A percentile compares a stretch with the other conserved stretches of the same genome.
Conservation (phyloP, 1,140 invertebrate species). For the Eurosta solidaginis region DNA sequence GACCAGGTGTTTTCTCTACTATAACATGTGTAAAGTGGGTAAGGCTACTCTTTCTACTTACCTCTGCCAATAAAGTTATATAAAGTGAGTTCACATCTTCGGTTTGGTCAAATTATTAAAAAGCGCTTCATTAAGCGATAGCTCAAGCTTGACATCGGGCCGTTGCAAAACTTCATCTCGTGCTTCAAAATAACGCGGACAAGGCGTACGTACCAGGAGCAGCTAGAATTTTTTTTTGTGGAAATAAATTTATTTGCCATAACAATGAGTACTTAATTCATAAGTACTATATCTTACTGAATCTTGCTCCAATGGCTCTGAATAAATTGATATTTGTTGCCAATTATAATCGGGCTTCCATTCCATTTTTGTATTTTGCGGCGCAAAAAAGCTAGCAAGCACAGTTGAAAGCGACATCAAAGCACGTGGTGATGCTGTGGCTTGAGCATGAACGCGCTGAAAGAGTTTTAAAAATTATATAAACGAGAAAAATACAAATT, state of each 20-base stretch:
- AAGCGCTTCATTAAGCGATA: slow-evolving; percentile 62
- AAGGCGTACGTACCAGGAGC: slow-evolving; percentile 64
- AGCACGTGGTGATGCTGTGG: slow-evolving; percentile 74
- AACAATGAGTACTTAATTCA: neutral
- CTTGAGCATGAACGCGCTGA: slow-evolving; percentile 66
- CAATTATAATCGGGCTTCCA: slow-evolving; percentile 69
- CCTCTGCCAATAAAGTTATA: slow-evolving; percentile 69
- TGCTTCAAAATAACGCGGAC: slow-evolving; percentile 66
- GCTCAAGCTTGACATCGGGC: slow-evolving; percentile 62
- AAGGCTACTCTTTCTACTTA: too few relatives aligned
- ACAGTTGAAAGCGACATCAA: slow-evolving; percentile 75
- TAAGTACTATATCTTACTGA: slow-evolving; percentile 61
- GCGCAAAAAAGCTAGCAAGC: slow-evolving; percentile 74
- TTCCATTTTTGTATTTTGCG: slow-evolving; percentile 63
- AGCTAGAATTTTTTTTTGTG: slow-evolving; percentile 55
- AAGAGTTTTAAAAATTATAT: neutral
- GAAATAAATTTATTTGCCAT: too few relatives aligned
- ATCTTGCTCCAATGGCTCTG: slow-evolving; percentile 67
- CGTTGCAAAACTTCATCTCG: slow-evolving; percentile 61
- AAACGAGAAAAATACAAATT: too few relatives aligned
- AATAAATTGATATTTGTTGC: slow-evolving; percentile 77
- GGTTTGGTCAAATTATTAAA: slow-evolving; percentile 64
- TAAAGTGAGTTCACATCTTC: slow-evolving; percentile 70
- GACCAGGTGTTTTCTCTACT: too few relatives aligned
- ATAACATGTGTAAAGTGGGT: too few relatives aligned